Evolutionary conservation across 2,113 vertebrate species (phyloP).

Genomic region (Nasalis larvatus): DNA sequence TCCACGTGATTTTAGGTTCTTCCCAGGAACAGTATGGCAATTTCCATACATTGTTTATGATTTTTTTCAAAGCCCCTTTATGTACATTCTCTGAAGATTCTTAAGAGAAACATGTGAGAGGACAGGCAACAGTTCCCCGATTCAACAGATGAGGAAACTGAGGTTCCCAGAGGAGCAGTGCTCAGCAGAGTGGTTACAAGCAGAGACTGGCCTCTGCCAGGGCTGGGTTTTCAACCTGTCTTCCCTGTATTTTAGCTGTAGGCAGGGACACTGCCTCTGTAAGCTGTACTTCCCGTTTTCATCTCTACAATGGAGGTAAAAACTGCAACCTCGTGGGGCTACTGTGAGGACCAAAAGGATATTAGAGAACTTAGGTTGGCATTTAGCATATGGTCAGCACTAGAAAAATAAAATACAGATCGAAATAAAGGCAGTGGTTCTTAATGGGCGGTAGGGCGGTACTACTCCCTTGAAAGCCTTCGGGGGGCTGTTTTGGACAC

Average conservation of each 20-base stretch:
- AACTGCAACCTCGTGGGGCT: fast-evolving
- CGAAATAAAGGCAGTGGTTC: not conserved
- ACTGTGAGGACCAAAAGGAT: not conserved
- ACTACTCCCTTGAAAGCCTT: not conserved
- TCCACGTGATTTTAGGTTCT: not conserved
- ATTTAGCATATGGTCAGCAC: fast-evolving
- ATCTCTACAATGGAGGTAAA: not conserved
- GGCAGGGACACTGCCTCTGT: fast-evolving
- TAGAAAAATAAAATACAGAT: not conserved
- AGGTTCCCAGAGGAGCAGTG: not conserved
- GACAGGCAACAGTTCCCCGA: fast-evolving
- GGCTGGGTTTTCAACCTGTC: not conserved
- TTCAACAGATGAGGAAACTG: not conserved
- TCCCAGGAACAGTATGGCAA: not conserved
- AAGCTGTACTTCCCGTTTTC: not conserved
- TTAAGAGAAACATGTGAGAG: not conserved
- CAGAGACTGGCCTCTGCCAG: not conserved
- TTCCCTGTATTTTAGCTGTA: not conserved
- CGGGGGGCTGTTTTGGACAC: not conserved
- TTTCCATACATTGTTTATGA: not conserved
- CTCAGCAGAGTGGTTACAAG: not conserved
- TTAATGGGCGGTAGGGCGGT: fast-evolving
- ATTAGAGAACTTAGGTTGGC: fast-evolving
- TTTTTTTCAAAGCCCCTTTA: not conserved
- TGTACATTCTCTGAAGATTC: not conserved